A percentile compares a stretch with the other conserved stretches of the same genome.
Evolutionary conservation across 2,797 vertebrate species (phyloP).

Genomic region (Silurus aristotelis): DNA sequence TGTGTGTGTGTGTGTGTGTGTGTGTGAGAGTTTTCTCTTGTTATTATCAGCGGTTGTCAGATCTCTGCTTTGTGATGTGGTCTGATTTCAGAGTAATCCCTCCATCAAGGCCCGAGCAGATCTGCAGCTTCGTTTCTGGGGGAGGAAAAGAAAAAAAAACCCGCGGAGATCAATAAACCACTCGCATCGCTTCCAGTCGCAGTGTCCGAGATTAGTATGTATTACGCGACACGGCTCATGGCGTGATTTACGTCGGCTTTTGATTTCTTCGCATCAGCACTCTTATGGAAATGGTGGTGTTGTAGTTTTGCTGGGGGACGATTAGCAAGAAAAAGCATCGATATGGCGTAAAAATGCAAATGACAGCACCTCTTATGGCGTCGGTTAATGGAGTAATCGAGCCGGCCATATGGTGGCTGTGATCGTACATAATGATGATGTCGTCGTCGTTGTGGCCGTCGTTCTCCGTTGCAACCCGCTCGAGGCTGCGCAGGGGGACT

Average conservation of each 20-base stretch:
- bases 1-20: no score
- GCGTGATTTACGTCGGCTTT: slow-evolving; percentile 9
- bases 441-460: no score
- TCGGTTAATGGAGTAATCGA: slow-evolving; percentile 40
- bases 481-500: background rate
- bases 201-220: slow-evolving; percentile 24
- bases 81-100: slow-evolving; percentile 77
- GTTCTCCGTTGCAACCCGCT: no score
- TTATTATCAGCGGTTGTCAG: slow-evolving; percentile 62
- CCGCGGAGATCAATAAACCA: slow-evolving; percentile 32
- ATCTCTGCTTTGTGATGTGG: slow-evolving; percentile 66
- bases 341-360: slow-evolving; percentile 50
- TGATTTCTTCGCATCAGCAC: slow-evolving; percentile 4
- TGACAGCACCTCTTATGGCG: slow-evolving; percentile 50
- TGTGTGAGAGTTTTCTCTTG: background rate
- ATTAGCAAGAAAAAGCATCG: slow-evolving; percentile 25
- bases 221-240: background rate
- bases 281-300: background rate
- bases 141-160: slow-evolving; percentile 20
- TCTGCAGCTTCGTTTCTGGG: slow-evolving; percentile 55
- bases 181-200: background rate
- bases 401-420: background rate
- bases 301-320: background rate
- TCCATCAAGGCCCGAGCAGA: slow-evolving; percentile 64
- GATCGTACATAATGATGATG: slow-evolving; percentile 16